Evolutionary conservation across 2,888 invertebrate genomes (phyloP).

Genomic region (Chirona hameri): DNA sequence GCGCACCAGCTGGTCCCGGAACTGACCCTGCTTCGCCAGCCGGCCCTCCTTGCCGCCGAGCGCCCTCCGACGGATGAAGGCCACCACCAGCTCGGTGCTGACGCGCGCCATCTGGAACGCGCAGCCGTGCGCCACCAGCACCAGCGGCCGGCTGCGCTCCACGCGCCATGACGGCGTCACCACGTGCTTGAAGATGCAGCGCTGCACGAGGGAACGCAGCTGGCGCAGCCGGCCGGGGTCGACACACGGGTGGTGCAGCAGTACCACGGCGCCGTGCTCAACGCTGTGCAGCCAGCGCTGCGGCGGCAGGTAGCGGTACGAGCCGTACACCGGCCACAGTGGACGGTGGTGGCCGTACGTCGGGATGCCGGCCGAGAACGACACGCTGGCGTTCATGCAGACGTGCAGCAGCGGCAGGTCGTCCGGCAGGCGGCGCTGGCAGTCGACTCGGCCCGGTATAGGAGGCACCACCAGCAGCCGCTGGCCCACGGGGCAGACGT

Average conservation of each 20-base stretch:
- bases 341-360: constrained; percentile 68
- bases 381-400: constrained; percentile 64
- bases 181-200: constrained; percentile 69
- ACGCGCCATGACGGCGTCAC: constrained; percentile 66
- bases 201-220: constrained; percentile 58
- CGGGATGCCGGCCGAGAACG: neutral
- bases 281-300: constrained; percentile 79
- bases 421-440: constrained; percentile 33
- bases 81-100: constrained; percentile 53
- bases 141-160: constrained; percentile 46
- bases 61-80: constrained; percentile 62
- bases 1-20: constrained; percentile 50
- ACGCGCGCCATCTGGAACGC: constrained; percentile 66
- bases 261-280: constrained; percentile 74
- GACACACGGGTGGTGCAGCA: constrained; percentile 84
- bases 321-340: constrained; percentile 73
- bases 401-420: constrained; percentile 50
- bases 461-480: constrained; percentile 52
- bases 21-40: constrained; percentile 55
- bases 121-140: constrained; percentile 70
- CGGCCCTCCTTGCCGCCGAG: constrained; percentile 58
- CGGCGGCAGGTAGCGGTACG: constrained; percentile 69
- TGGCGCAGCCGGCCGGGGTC: constrained; percentile 58
- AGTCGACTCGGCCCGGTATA: constrained; percentile 49
- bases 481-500: constrained; percentile 57